These are phyloP conservation scores for Drosophila pseudotalamancana DNA, from an alignment of 2,888 invertebrate species.

Conservation along the genomic window DNA sequence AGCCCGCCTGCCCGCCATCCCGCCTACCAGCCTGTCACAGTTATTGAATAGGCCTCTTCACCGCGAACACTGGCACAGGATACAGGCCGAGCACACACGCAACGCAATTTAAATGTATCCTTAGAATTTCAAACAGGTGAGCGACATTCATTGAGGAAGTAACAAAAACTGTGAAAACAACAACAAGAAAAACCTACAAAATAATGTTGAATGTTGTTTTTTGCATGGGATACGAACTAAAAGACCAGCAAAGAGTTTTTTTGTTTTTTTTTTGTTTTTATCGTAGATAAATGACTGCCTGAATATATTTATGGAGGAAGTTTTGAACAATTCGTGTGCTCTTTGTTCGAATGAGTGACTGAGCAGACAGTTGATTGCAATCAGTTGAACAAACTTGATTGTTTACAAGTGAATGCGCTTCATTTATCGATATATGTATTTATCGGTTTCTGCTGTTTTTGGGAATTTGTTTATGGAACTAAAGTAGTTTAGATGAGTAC, in stretches of 20 bases:
- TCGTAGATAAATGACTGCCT: neutral
- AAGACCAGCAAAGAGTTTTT: constrained; percentile 14
- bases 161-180: constrained; percentile 32
- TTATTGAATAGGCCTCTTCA: constrained; percentile 64
- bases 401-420: too few relatives aligned
- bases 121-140: constrained; percentile 79
- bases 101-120: constrained; percentile 77
- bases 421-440: too few relatives aligned
- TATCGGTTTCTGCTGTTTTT: too few relatives aligned
- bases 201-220: constrained; percentile 11
- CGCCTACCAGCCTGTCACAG: constrained; percentile 47
- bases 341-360: too few relatives aligned
- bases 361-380: neutral
- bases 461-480: too few relatives aligned
- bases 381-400: too few relatives aligned
- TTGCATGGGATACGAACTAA: constrained; percentile 23
- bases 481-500: too few relatives aligned
- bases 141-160: constrained; percentile 56
- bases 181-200: neutral
- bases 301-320: constrained; percentile 8
- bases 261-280: constrained; percentile 8
- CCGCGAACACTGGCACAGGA: constrained; percentile 62
- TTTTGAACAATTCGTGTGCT: constrained; percentile 10
- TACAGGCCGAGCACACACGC: constrained; percentile 62
- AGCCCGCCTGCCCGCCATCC: constrained; percentile 30